Evolutionary conservation across 2,113 vertebrate species (phyloP).

Genomic region (Hydropotes inermis): DNA sequence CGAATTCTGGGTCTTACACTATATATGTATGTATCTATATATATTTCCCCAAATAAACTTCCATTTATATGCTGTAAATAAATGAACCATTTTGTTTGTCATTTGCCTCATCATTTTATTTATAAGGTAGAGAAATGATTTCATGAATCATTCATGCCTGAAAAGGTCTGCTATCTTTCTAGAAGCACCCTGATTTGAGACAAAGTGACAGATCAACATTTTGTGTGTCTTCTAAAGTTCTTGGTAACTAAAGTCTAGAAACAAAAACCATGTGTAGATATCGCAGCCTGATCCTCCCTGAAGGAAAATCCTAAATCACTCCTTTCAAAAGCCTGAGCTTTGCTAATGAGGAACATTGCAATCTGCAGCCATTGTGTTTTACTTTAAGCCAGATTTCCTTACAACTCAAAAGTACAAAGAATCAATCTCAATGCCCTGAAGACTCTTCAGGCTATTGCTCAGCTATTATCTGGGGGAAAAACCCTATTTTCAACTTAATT

Average conservation of each 20-base stretch:
- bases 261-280: not conserved
- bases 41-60: not conserved
- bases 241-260: slow-evolving; percentile 1
- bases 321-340: slow-evolving; percentile 31
- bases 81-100: slow-evolving; percentile 26
- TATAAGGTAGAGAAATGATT: slow-evolving; percentile 3
- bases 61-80: slow-evolving; percentile 14
- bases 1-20: no score
- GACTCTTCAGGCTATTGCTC: not conserved
- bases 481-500: slow-evolving; percentile 49
- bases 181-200: slow-evolving; percentile 34
- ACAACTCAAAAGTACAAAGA: slow-evolving; percentile 45
- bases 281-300: slow-evolving; percentile 2
- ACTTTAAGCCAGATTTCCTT: slow-evolving; percentile 46
- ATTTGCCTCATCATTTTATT: not conserved
- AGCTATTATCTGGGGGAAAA: not conserved
- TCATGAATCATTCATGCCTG: slow-evolving; percentile 42
- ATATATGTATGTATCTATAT: not conserved
- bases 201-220: slow-evolving; percentile 45
- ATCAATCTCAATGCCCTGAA: slow-evolving; percentile 20
- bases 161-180: slow-evolving; percentile 24
- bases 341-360: slow-evolving; percentile 36
- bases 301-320: slow-evolving; percentile 52
- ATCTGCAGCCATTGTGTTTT: slow-evolving; percentile 6
- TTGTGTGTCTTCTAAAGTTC: not conserved